phyloP scores from a whole-genome alignment of 2,113 vertebrate genomes.

The Calyptomena viridis region DNA sequence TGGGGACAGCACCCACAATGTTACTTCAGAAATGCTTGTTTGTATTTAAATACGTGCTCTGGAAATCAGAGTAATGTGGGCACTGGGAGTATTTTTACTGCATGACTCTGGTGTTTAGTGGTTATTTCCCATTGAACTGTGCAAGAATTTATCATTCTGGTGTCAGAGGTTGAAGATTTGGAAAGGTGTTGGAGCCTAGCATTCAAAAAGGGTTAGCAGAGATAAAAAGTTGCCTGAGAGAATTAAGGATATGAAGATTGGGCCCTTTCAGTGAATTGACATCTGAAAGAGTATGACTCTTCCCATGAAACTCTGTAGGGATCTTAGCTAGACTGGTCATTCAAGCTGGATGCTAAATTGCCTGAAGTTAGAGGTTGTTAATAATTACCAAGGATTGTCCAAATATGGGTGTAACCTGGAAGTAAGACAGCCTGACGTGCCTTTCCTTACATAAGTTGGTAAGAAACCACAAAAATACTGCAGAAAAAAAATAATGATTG shows the following conservation, averaged over 20 bases:
- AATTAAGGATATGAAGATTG: not conserved
- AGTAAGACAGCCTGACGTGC: not conserved
- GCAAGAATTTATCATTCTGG: not conserved
- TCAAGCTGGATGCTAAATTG: not conserved
- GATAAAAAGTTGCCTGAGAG: not conserved
- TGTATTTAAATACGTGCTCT: not conserved
- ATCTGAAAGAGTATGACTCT: not conserved
- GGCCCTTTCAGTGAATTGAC: not conserved
- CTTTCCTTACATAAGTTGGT: not conserved
- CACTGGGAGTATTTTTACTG: not conserved
- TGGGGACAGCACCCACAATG: slow-evolving; percentile 22
- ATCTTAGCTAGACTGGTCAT: not conserved
- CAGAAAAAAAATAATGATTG: not conserved
- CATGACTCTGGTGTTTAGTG: not conserved
- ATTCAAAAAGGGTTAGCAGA: not conserved
- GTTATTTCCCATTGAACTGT: not conserved
- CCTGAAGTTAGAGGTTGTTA: not conserved
- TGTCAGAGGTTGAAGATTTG: not conserved
- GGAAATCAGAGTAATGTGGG: not conserved
- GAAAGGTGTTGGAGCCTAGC: not conserved
- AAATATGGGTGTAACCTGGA: not conserved
- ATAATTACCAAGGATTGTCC: not conserved
- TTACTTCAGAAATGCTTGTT: not conserved
- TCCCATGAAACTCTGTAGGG: not conserved
- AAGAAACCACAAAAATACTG: not conserved